A percentile compares a stretch with the other conserved stretches of the same genome.
These are phyloP conservation scores for Cacoxenus indagator DNA, from an alignment of 2,888 invertebrate genomes.

Conservation along the genomic window DNA sequence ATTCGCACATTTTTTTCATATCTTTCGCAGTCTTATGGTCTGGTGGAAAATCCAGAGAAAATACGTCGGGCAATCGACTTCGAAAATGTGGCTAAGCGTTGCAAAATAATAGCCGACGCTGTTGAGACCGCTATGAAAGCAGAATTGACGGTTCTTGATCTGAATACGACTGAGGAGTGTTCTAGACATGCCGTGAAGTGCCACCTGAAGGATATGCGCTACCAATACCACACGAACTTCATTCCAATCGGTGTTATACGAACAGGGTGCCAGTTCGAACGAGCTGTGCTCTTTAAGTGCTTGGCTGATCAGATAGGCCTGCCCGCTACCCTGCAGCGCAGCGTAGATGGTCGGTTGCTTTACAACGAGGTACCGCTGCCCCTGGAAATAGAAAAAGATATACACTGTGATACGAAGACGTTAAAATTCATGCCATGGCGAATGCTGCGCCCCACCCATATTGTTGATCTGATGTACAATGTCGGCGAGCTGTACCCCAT, in stretches of 20 bases:
- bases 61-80: slow-evolving; percentile 58
- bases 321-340: slow-evolving; percentile 75
- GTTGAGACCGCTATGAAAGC: slow-evolving; percentile 64
- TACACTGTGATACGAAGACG: slow-evolving; percentile 59
- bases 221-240: slow-evolving; percentile 70
- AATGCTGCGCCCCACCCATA: slow-evolving; percentile 74
- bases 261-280: slow-evolving; percentile 75
- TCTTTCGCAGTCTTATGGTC: slow-evolving; percentile 39
- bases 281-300: slow-evolving; percentile 77
- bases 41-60: slow-evolving; percentile 50
- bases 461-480: slow-evolving; percentile 74
- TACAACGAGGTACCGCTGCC: slow-evolving; percentile 79
- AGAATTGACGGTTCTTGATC: slow-evolving; percentile 51
- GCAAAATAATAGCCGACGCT: slow-evolving; percentile 71
- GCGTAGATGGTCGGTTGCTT: slow-evolving; percentile 72
- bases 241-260: slow-evolving; percentile 75
- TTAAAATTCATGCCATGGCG: slow-evolving; percentile 72
- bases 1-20: slow-evolving; percentile 20
- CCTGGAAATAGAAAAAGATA: slow-evolving; percentile 51
- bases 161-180: slow-evolving; percentile 72
- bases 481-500: slow-evolving; percentile 65
- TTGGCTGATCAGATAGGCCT: slow-evolving; percentile 77
- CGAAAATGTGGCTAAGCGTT: slow-evolving; percentile 58
- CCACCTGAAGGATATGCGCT: slow-evolving; percentile 72
- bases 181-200: slow-evolving; percentile 69